Conservation (phyloP, 2,888 invertebrate genomes). For the Melolontha melolontha region DNA sequence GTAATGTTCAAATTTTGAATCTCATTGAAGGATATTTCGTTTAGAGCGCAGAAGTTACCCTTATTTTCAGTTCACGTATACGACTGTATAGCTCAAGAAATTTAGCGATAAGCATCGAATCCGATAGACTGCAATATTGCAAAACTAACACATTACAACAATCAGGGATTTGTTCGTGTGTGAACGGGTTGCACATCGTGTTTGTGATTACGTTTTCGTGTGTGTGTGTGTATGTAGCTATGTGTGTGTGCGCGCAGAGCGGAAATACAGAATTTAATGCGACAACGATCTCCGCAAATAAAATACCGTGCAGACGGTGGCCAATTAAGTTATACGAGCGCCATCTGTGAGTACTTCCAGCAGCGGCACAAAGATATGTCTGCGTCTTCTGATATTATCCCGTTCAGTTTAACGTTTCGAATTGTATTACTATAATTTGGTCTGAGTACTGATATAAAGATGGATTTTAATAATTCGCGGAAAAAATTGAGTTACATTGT, state of each 20-base stretch:
- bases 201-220: neutral
- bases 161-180: no score
- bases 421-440: constrained; percentile 10
- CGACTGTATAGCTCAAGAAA: no score
- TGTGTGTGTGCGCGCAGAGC: neutral
- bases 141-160: no score
- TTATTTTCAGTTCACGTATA: no score
- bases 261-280: constrained; percentile 32
- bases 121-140: no score
- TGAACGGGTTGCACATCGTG: no score
- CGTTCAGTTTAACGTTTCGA: constrained; percentile 8
- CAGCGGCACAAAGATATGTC: no score
- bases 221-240: neutral
- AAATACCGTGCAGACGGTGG: constrained; percentile 25
- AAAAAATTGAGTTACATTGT: neutral
- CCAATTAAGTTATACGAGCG: constrained; percentile 27
- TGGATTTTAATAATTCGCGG: neutral
- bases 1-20: no score
- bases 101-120: no score
- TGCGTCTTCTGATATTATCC: constrained; percentile 10
- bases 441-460: neutral
- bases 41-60: no score
- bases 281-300: constrained; percentile 31
- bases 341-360: constrained; percentile 15
- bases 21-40: no score